Conservation (phyloP, 2,113 vertebrate species). For the Argyrosomus japonicus region DNA sequence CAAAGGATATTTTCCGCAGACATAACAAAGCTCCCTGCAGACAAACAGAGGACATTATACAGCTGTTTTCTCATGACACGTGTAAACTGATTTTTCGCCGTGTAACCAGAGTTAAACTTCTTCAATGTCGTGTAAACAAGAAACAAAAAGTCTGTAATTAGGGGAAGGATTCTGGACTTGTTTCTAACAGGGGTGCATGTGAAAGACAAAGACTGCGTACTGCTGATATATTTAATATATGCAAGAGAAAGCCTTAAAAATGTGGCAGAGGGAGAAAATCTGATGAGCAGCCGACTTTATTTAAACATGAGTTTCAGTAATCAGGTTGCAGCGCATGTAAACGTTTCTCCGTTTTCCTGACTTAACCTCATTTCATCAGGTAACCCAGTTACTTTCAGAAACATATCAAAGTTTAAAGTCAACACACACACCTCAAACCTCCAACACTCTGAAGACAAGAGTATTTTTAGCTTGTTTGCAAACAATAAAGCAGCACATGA, state of each 20-base stretch:
- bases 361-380: background rate
- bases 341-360: background rate
- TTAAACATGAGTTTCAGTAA: slow-evolving; percentile 5
- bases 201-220: background rate
- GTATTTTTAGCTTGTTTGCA: background rate
- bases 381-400: background rate
- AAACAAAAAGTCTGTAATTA: background rate
- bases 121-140: background rate
- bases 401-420: background rate
- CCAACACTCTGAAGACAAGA: background rate
- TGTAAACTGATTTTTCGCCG: background rate
- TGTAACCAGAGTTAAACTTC: background rate
- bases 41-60: background rate
- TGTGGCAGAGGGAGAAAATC: background rate
- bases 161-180: background rate
- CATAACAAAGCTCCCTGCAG: slow-evolving; percentile 10
- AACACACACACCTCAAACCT: background rate
- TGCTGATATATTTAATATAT: background rate
- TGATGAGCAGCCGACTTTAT: background rate
- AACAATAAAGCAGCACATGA: background rate
- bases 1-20: background rate
- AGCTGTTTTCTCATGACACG: background rate
- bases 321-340: background rate
- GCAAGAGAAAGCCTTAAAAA: background rate
- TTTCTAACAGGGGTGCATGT: background rate